Evolutionary conservation across 53 echinoderm and acorn worm species (phyloP).

Genomic region (Antedon mediterranea): DNA sequence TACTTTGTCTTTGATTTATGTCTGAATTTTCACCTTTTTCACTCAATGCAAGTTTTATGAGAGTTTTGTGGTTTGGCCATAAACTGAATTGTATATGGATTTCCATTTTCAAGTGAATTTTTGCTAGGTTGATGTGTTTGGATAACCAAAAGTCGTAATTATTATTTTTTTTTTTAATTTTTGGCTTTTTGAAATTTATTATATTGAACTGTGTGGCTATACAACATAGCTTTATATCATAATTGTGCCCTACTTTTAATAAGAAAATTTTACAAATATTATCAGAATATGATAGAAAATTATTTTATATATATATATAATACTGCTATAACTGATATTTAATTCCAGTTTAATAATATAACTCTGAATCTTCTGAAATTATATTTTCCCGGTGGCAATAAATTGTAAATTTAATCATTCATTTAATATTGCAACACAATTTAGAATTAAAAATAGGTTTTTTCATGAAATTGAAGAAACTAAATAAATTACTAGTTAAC

Average conservation of each 20-base stretch:
- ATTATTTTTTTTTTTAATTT: neutral
- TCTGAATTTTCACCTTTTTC: neutral
- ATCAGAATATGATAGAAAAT: too few relatives aligned
- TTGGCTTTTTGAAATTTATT: neutral
- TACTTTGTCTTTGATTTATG: neutral
- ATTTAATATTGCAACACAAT: too few relatives aligned
- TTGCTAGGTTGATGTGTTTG: neutral
- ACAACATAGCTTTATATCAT: neutral
- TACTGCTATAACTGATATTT: too few relatives aligned
- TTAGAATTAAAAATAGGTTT: too few relatives aligned
- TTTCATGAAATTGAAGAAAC: too few relatives aligned
- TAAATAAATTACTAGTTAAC: too few relatives aligned
- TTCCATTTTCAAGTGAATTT: neutral
- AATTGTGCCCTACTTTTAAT: neutral
- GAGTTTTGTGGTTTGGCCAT: neutral
- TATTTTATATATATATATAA: too few relatives aligned
- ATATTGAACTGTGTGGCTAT: neutral
- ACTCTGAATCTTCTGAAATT: too few relatives aligned
- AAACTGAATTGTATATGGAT: neutral
- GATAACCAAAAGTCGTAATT: neutral
- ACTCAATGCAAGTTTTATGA: neutral
- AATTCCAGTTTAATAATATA: too few relatives aligned
- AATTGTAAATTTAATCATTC: too few relatives aligned
- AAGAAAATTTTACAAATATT: neutral
- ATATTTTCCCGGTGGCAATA: too few relatives aligned